Base-by-base conservation (phyloP, 2,888 invertebrate species). In the Epinotia bilunana region DNA sequence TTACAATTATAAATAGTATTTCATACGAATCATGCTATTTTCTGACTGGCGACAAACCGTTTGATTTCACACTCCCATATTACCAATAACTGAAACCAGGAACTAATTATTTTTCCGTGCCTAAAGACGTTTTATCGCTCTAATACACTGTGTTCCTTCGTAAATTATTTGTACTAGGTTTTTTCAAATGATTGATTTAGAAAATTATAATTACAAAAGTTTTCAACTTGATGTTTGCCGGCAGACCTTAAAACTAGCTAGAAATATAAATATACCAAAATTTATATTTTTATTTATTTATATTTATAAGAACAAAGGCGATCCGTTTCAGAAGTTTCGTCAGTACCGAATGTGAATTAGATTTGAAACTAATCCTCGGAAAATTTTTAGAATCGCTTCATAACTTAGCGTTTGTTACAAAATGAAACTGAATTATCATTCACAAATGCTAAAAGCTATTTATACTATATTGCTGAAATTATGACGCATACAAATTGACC, bases 1-100 rank as follows among this genome's bases (percentile, higher is more conserved):
- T 65, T 73, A 49, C 65, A 67, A 58, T 49, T 43, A 65, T 67
- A 61, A 60, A 67, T 68, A 68, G 68, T 33, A 11, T 55, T 18
- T 57, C 3, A 68, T 20, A 64, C 18, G 9, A 68, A 57, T 39
- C 33, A 16, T 57, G 18, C 12, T 20, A 16, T 65, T 18, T 20
- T 43, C 16, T 43, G 20, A 20, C 6, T 9, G 5, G 57, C 4
- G 16, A 60, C 13, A 60, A 60, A 23, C 16, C 58, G 23, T 60
- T 60, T 23, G 9, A 23, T 23, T 13, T 60, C 5, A 60, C 23
- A 23, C 4, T 23, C 11, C 6, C 6, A 2, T 28, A 57, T 20
- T 23, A 20, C 23, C 23, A 28, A 28, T 7, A 60, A 60, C 20
- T 23, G 58, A 60, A 28, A n/a, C 53, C 16, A 6, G 7, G n/a